Evolutionary conservation across 2,797 vertebrate genomes (phyloP).

Genomic region (Glyptemys insculpta): DNA sequence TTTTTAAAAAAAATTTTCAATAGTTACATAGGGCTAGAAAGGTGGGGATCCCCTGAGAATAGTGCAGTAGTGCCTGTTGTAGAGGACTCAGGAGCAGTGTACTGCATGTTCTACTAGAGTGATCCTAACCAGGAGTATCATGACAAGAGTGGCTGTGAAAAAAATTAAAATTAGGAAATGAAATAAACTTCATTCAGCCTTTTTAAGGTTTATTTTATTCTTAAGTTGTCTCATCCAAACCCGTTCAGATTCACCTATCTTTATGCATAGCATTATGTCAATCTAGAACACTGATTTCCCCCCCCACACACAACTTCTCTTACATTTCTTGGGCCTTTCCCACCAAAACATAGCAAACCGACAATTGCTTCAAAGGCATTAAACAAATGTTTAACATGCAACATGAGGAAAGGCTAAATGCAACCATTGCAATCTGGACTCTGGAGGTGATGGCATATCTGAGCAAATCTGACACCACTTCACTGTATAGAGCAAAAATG

Average conservation of each 20-base stretch:
- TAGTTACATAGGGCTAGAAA: conserved; percentile 9
- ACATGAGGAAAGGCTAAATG: conserved; percentile 73
- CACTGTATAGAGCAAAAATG: conserved; percentile 72
- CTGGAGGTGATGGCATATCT: conserved; percentile 54
- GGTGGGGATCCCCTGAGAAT: conserved; percentile 35
- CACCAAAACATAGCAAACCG: conserved; percentile 36
- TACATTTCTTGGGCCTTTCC: conserved; percentile 53
- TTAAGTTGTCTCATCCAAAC: background rate
- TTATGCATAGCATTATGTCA: background rate
- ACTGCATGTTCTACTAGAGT: background rate
- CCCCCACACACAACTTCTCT: background rate
- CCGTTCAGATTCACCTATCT: background rate
- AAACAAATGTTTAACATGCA: conserved; percentile 67
- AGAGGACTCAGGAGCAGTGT: background rate
- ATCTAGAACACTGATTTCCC: accelerated
- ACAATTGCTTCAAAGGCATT: conserved; percentile 42
- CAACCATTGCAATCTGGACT: conserved; percentile 63
- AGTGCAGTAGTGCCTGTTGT: accelerated
- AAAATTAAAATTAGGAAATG: background rate
- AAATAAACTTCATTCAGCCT: background rate
- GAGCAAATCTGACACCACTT: conserved; percentile 76
- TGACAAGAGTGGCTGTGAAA: background rate
- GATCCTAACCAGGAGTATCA: accelerated
- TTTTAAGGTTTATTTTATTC: background rate
- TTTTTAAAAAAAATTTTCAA: conserved; percentile 49